Evolutionary conservation across 2,888 invertebrate species (phyloP).

Genomic region (Cryptophagus acutangulus): DNA sequence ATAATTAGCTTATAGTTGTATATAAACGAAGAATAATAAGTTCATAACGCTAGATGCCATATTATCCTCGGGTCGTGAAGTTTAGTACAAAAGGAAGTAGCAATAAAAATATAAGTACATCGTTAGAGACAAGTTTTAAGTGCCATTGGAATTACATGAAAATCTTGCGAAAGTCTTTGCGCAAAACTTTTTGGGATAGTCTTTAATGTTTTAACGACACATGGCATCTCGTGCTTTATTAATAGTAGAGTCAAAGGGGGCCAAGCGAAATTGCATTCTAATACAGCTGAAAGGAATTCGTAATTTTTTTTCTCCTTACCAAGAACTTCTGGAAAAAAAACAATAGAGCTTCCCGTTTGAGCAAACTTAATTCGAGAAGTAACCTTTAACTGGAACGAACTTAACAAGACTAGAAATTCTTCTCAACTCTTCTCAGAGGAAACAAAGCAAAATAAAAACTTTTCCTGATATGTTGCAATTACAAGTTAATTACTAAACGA

Average conservation of each 20-base stretch:
- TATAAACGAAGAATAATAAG: too few species aligned
- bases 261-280: too few species aligned
- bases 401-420: constrained; percentile 7
- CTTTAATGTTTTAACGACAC: constrained; percentile 16
- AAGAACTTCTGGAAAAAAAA: too few species aligned
- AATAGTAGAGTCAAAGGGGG: constrained; percentile 6
- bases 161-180: constrained; percentile 14
- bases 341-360: too few species aligned
- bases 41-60: too few species aligned
- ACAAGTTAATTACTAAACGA: constrained; percentile 7
- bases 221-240: constrained; percentile 14
- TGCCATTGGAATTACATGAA: constrained; percentile 18
- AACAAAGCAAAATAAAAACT: constrained; percentile 4
- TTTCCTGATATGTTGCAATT: constrained; percentile 8
- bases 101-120: constrained; percentile 18
- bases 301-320: too few species aligned
- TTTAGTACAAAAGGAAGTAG: constrained; percentile 7
- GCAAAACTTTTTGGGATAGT: constrained; percentile 11
- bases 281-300: too few species aligned
- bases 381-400: constrained; percentile 2
- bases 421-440: constrained; percentile 5
- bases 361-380: constrained; percentile 9
- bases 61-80: not conserved
- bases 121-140: constrained; percentile 16
- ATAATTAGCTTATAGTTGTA: too few species aligned